phyloP scores from a whole-genome alignment of 1,140 invertebrate genomes.

The Atta cephalotes region DNA sequence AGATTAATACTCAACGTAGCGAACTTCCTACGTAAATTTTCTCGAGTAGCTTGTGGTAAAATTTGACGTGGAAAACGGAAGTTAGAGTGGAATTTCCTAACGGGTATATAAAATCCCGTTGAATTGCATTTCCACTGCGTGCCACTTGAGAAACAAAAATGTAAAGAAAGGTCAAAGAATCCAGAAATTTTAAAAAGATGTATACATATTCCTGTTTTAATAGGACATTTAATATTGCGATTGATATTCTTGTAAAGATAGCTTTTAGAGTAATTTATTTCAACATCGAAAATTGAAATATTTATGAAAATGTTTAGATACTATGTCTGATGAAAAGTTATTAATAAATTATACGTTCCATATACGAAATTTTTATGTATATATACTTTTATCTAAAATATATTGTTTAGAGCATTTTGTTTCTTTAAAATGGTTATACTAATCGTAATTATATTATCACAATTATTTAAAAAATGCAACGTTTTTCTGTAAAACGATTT shows the following conservation, averaged over 20 bases:
- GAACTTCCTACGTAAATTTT: slow-evolving; percentile 19
- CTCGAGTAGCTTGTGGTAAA: neutral
- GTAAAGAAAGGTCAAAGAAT: neutral
- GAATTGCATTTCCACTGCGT: neutral
- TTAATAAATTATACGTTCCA: neutral
- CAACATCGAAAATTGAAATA: neutral
- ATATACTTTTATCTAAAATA: too few species aligned
- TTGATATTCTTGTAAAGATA: neutral
- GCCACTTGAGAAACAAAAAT: neutral
- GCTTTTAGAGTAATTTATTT: neutral
- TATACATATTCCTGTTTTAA: neutral
- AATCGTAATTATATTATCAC: neutral
- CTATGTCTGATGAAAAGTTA: neutral
- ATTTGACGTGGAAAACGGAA: slow-evolving; percentile 58
- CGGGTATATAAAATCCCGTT: slow-evolving; percentile 1
- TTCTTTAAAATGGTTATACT: neutral
- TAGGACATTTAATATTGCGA: neutral
- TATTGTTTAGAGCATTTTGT: neutral
- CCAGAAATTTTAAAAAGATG: neutral
- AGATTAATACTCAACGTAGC: slow-evolving; percentile 53
- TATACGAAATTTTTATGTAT: neutral
- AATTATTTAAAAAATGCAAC: neutral
- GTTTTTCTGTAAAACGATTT: neutral
- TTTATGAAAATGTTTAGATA: slow-evolving; percentile 3
- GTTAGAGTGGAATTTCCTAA: slow-evolving; percentile 28